Evolutionary conservation across 2,888 invertebrate genomes (phyloP).

Genomic region (Melinaea marsaeus): DNA sequence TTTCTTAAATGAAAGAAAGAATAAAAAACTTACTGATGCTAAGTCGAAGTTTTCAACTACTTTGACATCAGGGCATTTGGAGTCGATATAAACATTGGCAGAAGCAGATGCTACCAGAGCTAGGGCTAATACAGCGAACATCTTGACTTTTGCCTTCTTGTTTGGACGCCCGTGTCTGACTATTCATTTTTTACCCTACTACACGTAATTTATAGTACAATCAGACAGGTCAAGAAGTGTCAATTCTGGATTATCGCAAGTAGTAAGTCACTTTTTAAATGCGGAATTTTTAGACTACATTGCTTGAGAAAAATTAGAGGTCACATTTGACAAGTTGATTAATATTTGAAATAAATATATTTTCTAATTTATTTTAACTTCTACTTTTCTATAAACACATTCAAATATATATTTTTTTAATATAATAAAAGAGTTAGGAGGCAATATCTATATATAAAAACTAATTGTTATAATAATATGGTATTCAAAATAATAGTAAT

Average conservation of each 20-base stretch:
- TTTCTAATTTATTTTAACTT: no score
- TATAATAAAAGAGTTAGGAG: no score
- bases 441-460: no score
- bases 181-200: slow-evolving; percentile 23
- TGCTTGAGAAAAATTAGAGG: no score
- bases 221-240: slow-evolving; percentile 56
- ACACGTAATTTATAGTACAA: slow-evolving; percentile 51
- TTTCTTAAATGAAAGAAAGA: slow-evolving; percentile 3
- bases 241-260: slow-evolving; percentile 28
- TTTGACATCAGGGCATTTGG: slow-evolving; percentile 54
- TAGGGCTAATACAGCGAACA: slow-evolving; percentile 49
- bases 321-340: no score
- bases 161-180: slow-evolving; percentile 38
- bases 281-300: neutral
- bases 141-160: slow-evolving; percentile 33
- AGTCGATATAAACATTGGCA: slow-evolving; percentile 52
- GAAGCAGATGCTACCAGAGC: slow-evolving; percentile 47
- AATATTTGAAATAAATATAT: no score
- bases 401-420: no score
- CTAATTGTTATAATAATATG: no score
- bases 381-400: no score
- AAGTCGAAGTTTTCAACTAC: slow-evolving; percentile 58
- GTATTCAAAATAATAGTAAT: no score
- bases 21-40: slow-evolving; percentile 41
- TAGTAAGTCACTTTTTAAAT: slow-evolving; percentile 5